phyloP scores from a whole-genome alignment of 2,888 invertebrate genomes.

The Thymelicus lineola region DNA sequence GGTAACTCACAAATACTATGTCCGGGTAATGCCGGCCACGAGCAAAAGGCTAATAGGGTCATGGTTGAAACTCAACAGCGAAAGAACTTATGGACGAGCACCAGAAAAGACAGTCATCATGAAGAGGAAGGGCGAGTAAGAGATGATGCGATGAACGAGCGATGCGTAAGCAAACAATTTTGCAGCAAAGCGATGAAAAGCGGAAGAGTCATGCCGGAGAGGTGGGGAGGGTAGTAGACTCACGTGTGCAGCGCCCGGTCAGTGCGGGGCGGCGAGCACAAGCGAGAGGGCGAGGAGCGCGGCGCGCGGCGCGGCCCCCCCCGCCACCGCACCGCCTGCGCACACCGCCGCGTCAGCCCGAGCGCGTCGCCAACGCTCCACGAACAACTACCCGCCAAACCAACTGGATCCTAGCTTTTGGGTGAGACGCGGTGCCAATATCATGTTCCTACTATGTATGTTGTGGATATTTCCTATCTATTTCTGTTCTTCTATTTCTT shows the following conservation, averaged over 20 bases:
- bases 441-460: background rate
- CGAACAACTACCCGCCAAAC: slow-evolving; percentile 17
- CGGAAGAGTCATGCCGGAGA: slow-evolving; percentile 36
- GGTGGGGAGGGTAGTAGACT: slow-evolving; percentile 58
- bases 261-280: slow-evolving; percentile 77
- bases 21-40: no score
- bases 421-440: background rate
- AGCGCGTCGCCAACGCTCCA: slow-evolving; percentile 39
- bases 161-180: slow-evolving; percentile 11
- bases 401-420: background rate
- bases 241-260: slow-evolving; percentile 80
- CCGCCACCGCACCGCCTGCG: slow-evolving; percentile 78
- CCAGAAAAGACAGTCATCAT: no score
- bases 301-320: slow-evolving; percentile 68
- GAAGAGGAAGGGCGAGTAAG: no score
- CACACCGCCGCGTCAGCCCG: slow-evolving; percentile 64
- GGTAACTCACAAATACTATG: slow-evolving; percentile 33
- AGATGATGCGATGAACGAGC: no score
- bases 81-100: no score
- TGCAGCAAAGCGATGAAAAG: slow-evolving; percentile 36
- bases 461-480: no score
- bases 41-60: no score
- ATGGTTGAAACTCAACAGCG: no score
- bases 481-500: no score
- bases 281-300: slow-evolving; percentile 73